Conservation (phyloP, 2,888 invertebrate genomes). For the Pandemis cinnamomeana region DNA sequence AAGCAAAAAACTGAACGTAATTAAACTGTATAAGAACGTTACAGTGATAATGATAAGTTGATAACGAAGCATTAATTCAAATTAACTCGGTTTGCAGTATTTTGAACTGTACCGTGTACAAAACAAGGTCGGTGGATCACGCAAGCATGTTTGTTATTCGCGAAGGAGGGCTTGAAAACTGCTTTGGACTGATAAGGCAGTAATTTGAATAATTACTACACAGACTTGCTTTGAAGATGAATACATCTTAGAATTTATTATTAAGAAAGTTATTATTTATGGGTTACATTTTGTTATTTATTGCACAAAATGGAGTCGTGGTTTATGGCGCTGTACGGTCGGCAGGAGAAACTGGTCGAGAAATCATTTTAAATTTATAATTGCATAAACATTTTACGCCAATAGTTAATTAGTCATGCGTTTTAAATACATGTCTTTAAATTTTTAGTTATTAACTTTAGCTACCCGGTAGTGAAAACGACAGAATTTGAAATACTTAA, state of each 20-base stretch:
- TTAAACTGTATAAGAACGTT: conserved; percentile 34
- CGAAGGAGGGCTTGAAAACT: conserved; percentile 68
- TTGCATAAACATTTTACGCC: background rate
- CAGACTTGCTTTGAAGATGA: conserved; percentile 73
- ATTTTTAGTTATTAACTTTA: background rate
- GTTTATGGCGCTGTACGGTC: conserved; percentile 28
- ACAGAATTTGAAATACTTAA: too few species aligned
- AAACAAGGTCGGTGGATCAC: conserved; percentile 47
- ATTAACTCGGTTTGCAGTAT: conserved; percentile 29
- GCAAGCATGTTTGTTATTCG: conserved; percentile 42
- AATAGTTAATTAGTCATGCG: background rate
- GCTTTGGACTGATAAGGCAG: conserved; percentile 72
- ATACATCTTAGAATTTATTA: conserved; percentile 62
- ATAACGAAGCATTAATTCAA: conserved; percentile 26
- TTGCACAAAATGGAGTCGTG: conserved; percentile 40
- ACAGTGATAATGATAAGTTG: conserved; percentile 42
- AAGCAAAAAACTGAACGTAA: conserved; percentile 25
- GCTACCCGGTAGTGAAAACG: too few species aligned
- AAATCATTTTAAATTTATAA: conserved; percentile 9
- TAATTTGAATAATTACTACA: conserved; percentile 80
- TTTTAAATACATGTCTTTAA: background rate
- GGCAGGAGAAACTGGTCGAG: conserved; percentile 14
- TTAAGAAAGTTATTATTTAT: conserved; percentile 45
- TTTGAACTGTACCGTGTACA: conserved; percentile 42
- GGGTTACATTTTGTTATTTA: conserved; percentile 48